Conservation (phyloP, 2,113 vertebrate species). For the Platycercus adscitus region DNA sequence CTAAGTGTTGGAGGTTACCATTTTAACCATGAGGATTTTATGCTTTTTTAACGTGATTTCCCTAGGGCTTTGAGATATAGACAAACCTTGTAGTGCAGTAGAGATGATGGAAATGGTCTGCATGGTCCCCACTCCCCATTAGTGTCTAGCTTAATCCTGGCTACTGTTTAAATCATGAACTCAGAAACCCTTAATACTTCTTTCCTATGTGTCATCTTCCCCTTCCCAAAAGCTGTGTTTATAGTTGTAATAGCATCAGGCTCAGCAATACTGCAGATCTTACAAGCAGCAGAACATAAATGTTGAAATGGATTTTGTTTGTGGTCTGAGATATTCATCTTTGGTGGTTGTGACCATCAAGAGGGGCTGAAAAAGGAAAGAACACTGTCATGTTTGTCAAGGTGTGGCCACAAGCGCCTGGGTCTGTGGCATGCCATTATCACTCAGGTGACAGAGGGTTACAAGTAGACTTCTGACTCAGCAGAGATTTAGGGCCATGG, state of each 20-base stretch:
- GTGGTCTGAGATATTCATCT: neutral
- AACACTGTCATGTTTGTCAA: neutral
- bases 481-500: neutral
- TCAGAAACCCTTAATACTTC: neutral
- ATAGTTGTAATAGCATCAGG: neutral
- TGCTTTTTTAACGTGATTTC: neutral
- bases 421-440: rapidly evolving
- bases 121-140: neutral
- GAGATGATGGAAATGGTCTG: neutral
- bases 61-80: neutral
- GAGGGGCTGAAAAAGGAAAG: neutral
- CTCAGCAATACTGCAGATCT: neutral
- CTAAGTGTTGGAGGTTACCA: neutral
- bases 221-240: neutral
- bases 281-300: neutral
- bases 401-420: neutral
- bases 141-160: neutral
- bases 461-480: neutral
- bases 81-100: neutral
- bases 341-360: neutral
- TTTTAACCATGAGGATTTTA: neutral
- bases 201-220: neutral
- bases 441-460: neutral
- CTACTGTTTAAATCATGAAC: neutral
- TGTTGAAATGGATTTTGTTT: neutral